Base-by-base conservation (phyloP, 2,888 invertebrate genomes). In the Sarcophaga variegata region DNA sequence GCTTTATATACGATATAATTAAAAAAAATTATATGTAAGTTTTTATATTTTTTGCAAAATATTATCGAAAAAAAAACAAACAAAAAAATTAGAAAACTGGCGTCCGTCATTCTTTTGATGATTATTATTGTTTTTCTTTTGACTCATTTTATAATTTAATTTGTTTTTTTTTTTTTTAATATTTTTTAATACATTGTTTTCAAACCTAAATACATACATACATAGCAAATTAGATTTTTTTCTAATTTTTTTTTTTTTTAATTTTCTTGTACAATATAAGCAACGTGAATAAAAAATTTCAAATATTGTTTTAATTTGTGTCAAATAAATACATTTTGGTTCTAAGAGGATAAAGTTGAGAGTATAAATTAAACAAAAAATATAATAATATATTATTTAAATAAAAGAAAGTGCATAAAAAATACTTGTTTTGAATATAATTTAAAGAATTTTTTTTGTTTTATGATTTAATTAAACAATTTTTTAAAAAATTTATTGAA, bases 21-120 rank as follows among this genome's bases (percentile, higher is more conserved):
- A 62, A 72, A 3, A 59, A 49, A 63, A 79, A 64, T 12, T 71
- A 66, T 64, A 64, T 49, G 84, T 80, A 80, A 84, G 84, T 84
- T 70, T n/a, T n/a, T 0, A 12, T 17, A 22, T 20, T 60, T 6
- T 37, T 37, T 37, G 37, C 37, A 37, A 37, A 37, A 37, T 37
- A 37, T 37, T 37, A 6, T 37, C 37, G 22, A 60, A 70, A 71
- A 45, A 22, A 37, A 72, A 17, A 14, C 27, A 17, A 8, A 4
- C 8, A 49, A 69, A 69, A 69, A 45, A 62, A 37, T 62, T 6
- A n/a, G 37, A 71, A 71, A 37, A 47, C 66, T 54, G 37, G 8
- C 59, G 10, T 66, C 20, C 45, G 10, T 66, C 20, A 37, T 71
- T 64, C 6, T 69, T 25, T 77, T 37, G 37, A 6, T 37, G 37